Conservation (phyloP, 2,797 vertebrate genomes). For the Lagocephalus sceleratus region DNA sequence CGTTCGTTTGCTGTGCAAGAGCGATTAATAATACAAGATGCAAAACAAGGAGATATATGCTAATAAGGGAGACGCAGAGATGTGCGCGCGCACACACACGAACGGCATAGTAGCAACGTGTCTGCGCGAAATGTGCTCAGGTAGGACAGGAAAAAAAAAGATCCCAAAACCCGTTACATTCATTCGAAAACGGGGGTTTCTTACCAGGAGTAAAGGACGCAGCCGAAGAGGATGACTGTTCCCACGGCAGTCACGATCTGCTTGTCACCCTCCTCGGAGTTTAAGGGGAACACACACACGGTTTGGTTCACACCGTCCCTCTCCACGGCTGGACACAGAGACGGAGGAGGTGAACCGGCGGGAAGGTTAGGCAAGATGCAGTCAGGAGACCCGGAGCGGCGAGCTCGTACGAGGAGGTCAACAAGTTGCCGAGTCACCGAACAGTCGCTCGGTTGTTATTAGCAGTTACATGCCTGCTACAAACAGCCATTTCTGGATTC, state of each 20-base stretch:
- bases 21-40: too few relatives aligned
- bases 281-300: constrained; percentile 86
- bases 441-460: too few relatives aligned
- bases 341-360: constrained; percentile 26
- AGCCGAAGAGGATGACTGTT: constrained; percentile 83
- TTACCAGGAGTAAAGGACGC: constrained; percentile 96
- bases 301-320: constrained; percentile 79
- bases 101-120: too few relatives aligned
- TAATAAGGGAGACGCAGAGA: background rate
- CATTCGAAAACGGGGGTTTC: constrained; percentile 13
- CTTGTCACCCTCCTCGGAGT: constrained; percentile 82
- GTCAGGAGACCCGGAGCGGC: background rate
- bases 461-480: too few relatives aligned
- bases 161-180: background rate
- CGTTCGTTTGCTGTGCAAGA: too few relatives aligned
- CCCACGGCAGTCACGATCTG: constrained; percentile 86
- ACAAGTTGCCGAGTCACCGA: too few relatives aligned
- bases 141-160: too few relatives aligned
- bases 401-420: background rate
- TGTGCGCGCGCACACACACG: too few relatives aligned
- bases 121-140: too few relatives aligned
- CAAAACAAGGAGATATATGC: background rate
- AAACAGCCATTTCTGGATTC: too few relatives aligned
- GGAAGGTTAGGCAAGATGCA: constrained; percentile 14
- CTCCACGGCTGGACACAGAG: constrained; percentile 54